Evolutionary conservation across 1,140 invertebrate genomes (phyloP), one percentile per base, ranked within the genome.

Genomic region (Penaeus indicus): DNA sequence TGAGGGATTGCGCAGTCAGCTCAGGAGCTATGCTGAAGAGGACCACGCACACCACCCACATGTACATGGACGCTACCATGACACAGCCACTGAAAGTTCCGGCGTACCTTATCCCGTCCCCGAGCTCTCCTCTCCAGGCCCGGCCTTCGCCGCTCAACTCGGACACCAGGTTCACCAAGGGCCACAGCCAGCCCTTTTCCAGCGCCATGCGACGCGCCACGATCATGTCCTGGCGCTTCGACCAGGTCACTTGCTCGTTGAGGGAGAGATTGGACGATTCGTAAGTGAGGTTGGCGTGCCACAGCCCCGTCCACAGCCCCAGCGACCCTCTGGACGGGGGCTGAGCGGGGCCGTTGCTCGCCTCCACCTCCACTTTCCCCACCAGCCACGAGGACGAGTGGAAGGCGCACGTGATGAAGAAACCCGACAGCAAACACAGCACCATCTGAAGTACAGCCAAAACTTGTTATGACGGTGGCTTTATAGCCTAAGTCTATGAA

Each of bases 361-460:
- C 47, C 18, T n/a, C n/a, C 62, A 80, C 62, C 77, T 86, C 77
- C 19, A 78, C 38, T n/a, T 54, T 11, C 61, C 85, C 85, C 60
- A 86, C 77, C 75, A 86, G 19, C 85, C 85, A 86, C 32, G 47
- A 80, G 4, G 85, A 86, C 62, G 85, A 86, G 77, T 63, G 21
- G 27, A 63, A 67, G 62, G 80, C 38, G 77, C 79, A 61, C 32
- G 85, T 80, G 38, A 86, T 61, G 54, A 86, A 18, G 60, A 86
- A 67, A 1, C 85, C 85, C 8, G 77, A 80, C 77, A 79, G 32
- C 42, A 86, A 64, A 63, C 77, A 69, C 77, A 86, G 60, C 8
- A 86, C 3, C n/a, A 86, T 67, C 85, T 86, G 85, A 11, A 79
- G 80, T 27, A 67, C 67, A 18, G 22, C 7, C 2, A 16, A 16